These are phyloP conservation scores for Hyposmocoma kahamanoa DNA, from an alignment of 1,140 invertebrate genomes.

Conservation along the genomic window DNA sequence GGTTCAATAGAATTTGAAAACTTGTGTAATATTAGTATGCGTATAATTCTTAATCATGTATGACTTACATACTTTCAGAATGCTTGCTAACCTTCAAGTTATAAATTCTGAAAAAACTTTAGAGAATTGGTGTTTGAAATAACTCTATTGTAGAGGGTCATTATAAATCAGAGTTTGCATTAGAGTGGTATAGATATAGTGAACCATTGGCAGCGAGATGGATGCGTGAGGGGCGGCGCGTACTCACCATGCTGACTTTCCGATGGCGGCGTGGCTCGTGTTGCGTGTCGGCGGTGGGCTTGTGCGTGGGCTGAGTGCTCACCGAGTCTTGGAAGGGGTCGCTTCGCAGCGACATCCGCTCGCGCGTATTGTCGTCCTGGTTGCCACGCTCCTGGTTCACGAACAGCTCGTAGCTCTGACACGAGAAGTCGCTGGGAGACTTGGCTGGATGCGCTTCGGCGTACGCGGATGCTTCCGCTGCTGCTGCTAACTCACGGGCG, in stretches of 20 bases:
- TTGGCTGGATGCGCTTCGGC: conserved; percentile 81
- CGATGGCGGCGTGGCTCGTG: conserved; percentile 77
- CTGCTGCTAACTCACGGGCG: conserved; percentile 74
- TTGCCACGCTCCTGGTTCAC: conserved; percentile 89
- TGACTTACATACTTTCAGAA: too few relatives aligned
- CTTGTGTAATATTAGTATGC: too few relatives aligned
- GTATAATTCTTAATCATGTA: too few relatives aligned
- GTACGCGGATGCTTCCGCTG: conserved; percentile 73
- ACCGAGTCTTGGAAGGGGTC: conserved; percentile 84
- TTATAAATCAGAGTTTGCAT: too few relatives aligned
- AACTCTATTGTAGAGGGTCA: too few relatives aligned
- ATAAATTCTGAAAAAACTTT: too few relatives aligned
- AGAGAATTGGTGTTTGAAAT: too few relatives aligned
- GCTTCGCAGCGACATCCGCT: conserved; percentile 92
- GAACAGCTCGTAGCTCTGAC: conserved; percentile 92
- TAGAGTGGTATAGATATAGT: too few relatives aligned
- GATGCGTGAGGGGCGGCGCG: conserved; percentile 36
- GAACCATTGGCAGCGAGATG: conserved; percentile 53
- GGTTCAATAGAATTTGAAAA: background rate
- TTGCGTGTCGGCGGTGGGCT: conserved; percentile 71
- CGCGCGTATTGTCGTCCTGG: conserved; percentile 90
- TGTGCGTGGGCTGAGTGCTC: conserved; percentile 84
- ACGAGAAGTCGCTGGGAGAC: conserved; percentile 91
- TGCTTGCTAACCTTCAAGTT: too few relatives aligned
- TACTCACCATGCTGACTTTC: conserved; percentile 94